Evolutionary conservation across 2,797 vertebrate genomes (phyloP).

Genomic region (Sebastes alutus): DNA sequence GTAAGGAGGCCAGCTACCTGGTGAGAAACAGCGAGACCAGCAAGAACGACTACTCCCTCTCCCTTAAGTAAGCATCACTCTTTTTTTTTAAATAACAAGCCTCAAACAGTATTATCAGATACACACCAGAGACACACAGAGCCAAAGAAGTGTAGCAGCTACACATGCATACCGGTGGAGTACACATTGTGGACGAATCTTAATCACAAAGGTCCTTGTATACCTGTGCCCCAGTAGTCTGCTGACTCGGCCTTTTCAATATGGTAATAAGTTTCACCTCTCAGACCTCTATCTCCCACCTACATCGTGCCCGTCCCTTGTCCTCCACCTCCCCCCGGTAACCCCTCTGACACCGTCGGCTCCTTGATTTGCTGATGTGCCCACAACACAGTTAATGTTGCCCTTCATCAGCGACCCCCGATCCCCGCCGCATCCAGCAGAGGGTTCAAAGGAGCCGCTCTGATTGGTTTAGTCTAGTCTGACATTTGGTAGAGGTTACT

Average conservation of each 20-base stretch:
- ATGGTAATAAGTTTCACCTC: slow-evolving; percentile 64
- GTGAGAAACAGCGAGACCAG: slow-evolving; percentile 99
- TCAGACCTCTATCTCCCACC: slow-evolving; percentile 51
- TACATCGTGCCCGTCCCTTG: slow-evolving; percentile 17
- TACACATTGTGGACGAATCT: background rate
- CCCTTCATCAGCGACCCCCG: slow-evolving; percentile 49
- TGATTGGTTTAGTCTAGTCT: slow-evolving; percentile 61
- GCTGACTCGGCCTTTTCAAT: slow-evolving; percentile 59
- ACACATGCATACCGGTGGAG: background rate
- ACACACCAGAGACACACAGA: background rate
- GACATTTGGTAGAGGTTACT: slow-evolving; percentile 58
- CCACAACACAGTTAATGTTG: slow-evolving; percentile 53
- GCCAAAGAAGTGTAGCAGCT: background rate
- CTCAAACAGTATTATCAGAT: background rate
- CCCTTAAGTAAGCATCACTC: slow-evolving; percentile 90
- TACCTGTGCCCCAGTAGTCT: slow-evolving; percentile 11
- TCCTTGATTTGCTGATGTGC: slow-evolving; percentile 59
- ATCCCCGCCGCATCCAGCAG: slow-evolving; percentile 19
- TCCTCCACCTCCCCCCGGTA: slow-evolving; percentile 40
- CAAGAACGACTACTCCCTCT: slow-evolving; percentile 98
- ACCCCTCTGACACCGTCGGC: slow-evolving; percentile 23
- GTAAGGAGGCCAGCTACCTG: slow-evolving; percentile 98
- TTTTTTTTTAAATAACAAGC: background rate
- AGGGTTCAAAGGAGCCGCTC: slow-evolving; percentile 25
- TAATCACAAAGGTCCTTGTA: background rate